phyloP scores from a whole-genome alignment of 2,888 invertebrate genomes.

The Microplitis manilae region DNA sequence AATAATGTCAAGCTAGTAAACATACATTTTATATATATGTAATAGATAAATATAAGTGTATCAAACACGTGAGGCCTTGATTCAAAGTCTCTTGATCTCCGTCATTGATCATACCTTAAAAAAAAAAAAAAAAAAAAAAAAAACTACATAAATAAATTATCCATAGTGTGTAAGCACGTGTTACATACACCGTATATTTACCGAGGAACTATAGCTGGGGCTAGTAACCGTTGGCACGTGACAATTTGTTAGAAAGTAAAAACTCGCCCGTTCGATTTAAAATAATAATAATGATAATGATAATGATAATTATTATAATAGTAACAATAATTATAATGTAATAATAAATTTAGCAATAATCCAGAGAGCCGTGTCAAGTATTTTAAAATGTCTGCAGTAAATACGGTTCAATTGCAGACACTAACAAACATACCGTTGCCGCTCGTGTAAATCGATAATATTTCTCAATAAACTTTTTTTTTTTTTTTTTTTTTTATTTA shows the following conservation, averaged over 20 bases:
- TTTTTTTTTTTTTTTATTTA: not conserved
- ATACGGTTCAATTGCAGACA: not conserved
- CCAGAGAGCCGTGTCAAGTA: not conserved
- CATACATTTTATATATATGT: too few species aligned
- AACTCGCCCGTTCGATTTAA: not conserved
- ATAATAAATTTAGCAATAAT: not conserved
- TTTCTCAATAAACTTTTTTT: not conserved
- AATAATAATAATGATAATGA: not conserved
- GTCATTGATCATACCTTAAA: not conserved
- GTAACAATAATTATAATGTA: not conserved
- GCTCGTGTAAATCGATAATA: not conserved
- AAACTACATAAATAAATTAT: not conserved
- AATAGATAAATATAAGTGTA: not conserved
- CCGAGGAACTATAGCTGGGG: not conserved
- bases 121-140: slow-evolving; percentile 3
- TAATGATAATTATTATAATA: not conserved
- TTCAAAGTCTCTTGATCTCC: slow-evolving; percentile 3
- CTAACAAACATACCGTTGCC: not conserved
- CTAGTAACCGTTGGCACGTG: slow-evolving; percentile 30
- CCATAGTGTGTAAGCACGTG: not conserved
- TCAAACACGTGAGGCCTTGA: slow-evolving; percentile 18
- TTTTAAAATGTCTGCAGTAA: not conserved
- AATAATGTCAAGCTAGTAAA: too few species aligned
- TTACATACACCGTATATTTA: not conserved
- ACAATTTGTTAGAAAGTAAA: slow-evolving; percentile 42